Evolutionary conservation across 2,113 vertebrate species (phyloP).

Genomic region (Uria lomvia): DNA sequence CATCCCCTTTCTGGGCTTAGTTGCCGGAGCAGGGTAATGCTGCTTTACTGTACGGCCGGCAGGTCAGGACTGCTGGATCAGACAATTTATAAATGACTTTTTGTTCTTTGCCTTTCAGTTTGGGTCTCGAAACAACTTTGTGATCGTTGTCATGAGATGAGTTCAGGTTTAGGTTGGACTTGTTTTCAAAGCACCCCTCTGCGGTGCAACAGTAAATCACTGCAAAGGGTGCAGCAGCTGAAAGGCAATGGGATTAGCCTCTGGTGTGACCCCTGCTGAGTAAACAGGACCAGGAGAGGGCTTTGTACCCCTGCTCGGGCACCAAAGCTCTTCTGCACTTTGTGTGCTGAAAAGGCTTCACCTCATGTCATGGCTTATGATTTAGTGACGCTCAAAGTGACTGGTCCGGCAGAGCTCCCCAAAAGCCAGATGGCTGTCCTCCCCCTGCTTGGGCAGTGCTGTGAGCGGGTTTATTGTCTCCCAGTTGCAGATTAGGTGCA

Average conservation of each 20-base stretch:
- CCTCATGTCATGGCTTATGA: neutral
- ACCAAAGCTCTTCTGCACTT: neutral
- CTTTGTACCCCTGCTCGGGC: neutral
- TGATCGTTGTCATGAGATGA: accelerated
- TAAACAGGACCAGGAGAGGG: neutral
- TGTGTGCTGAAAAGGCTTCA: neutral
- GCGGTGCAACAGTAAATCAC: neutral
- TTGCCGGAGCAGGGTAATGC: neutral
- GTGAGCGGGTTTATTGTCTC: neutral
- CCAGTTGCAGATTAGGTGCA: neutral
- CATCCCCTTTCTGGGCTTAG: neutral
- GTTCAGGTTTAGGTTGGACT: neutral
- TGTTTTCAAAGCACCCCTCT: neutral
- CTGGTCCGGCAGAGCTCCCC: neutral
- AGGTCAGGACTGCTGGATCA: neutral
- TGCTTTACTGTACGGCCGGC: neutral
- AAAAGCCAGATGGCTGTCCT: neutral
- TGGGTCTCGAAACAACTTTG: neutral
- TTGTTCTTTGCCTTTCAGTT: neutral
- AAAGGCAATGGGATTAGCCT: neutral
- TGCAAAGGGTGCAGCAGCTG: neutral
- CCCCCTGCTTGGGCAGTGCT: neutral
- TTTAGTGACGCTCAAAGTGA: neutral
- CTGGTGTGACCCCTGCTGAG: neutral
- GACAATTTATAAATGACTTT: neutral